Evolutionary conservation across 2,113 vertebrate species (phyloP), one percentile per base, ranked within the genome.

Genomic region (Forbesichthys agassizii): DNA sequence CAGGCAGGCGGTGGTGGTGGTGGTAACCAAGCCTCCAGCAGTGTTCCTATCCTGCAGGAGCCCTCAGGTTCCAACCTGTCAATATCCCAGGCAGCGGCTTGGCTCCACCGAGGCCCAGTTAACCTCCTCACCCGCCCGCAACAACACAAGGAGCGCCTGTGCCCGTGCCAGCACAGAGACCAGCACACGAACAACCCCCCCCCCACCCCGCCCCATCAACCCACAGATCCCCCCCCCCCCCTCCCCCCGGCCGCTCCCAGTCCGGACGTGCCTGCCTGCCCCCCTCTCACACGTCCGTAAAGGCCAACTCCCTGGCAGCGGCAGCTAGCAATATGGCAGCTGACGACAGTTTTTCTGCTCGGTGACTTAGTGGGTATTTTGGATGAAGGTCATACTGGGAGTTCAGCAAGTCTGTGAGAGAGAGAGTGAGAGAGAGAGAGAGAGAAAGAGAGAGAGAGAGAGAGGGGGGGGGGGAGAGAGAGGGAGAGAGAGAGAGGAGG

Each of bases 21-120:
- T 82, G 86, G 86, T 89, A 91, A 90, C 85, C 89, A 87, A 83
- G 87, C 91, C 92, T 91, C 90, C 90, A 92, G 93, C 93, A 84
- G 81, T 92, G 92, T 90, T 94, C 90, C 93, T 93, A 90, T 93
- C 93, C 93, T 93, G 91, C 90, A 93, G 93, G 88, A 91, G 92
- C 93, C 93, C 90, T 91, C 89, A 83, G 92, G 92, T 93, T 89
- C 90, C 91, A 93, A 91, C 88, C 93, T 93, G 92, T 94, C 93
- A 93, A 93, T 94, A 94, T 92, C 85, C 82, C 87, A 85, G 86
- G 78, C 78, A 88, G 83, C 82, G 54, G 74, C 80, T 75, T 76
- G 70, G 78, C 88, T 85, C 78, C 81, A 85, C 88, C 75, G 84
- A 62, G 86, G 84, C 87, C 88, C 86, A 72, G 88, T 91, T 93